phyloP scores from a whole-genome alignment of 92 coral and sea anemone genomes.

The Epizoanthus ramosus region DNA sequence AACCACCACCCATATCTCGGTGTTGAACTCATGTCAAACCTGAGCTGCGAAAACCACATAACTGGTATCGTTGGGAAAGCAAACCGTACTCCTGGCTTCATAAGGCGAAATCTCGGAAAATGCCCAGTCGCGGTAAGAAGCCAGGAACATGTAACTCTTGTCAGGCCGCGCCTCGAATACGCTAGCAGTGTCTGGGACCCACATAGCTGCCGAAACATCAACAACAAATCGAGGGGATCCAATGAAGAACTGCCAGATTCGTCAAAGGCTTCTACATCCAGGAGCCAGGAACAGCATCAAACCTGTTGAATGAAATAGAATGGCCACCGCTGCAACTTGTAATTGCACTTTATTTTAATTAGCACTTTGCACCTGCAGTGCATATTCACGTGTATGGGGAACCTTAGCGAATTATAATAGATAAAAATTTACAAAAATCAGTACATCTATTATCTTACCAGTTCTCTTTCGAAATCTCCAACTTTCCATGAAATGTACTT shows the following conservation, averaged over 20 bases:
- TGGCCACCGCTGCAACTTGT: no score
- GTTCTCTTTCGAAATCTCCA: conserved; percentile 67
- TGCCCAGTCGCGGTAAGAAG: background rate
- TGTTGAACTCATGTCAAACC: background rate
- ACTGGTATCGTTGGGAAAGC: background rate
- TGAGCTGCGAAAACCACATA: background rate
- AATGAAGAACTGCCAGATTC: no score
- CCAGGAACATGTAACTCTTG: background rate
- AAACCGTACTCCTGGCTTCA: background rate
- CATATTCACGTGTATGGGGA: no score
- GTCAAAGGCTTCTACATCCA: no score
- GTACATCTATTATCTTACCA: conserved; percentile 41
- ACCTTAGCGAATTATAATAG: no score
- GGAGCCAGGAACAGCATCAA: no score
- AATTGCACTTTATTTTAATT: no score
- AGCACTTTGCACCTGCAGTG: no score
- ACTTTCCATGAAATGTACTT: conserved; percentile 75
- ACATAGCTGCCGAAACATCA: background rate
- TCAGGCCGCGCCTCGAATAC: background rate
- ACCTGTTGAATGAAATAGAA: no score
- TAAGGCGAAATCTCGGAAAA: background rate
- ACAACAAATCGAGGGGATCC: background rate
- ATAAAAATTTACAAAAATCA: no score
- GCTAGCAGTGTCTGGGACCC: background rate
- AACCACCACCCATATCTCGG: no score